These are phyloP conservation scores for Euura lappo DNA, from an alignment of 1,140 invertebrate genomes.

Conservation along the genomic window DNA sequence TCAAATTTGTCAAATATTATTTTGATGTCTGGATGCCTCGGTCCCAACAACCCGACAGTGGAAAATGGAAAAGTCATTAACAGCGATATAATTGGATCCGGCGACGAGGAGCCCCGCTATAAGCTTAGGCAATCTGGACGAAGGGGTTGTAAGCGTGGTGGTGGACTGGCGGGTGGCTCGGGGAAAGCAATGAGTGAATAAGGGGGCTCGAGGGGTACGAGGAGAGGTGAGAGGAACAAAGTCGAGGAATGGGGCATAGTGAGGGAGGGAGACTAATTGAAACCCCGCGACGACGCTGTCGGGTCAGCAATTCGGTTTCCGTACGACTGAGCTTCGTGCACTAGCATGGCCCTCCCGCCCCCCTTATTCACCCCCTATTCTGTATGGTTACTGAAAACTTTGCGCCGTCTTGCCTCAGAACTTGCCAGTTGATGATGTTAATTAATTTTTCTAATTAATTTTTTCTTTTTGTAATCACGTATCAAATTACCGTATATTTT, in stretches of 20 bases:
- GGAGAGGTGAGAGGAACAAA: conserved; percentile 27
- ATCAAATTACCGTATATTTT: neutral
- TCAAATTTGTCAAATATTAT: conserved; percentile 11
- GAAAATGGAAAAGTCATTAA: conserved; percentile 10
- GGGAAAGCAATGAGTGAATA: conserved; percentile 8
- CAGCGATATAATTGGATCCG: conserved; percentile 10
- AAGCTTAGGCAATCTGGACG: conserved; percentile 12
- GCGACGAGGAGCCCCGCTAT: conserved; percentile 3
- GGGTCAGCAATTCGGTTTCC: conserved; percentile 43
- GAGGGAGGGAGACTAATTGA: conserved; percentile 43
- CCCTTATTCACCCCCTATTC: neutral
- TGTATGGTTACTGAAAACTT: conserved; percentile 32
- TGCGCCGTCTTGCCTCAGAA: conserved; percentile 7
- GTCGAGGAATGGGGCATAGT: neutral
- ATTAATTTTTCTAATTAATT: neutral
- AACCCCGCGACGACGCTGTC: conserved; percentile 47
- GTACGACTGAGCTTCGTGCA: conserved; percentile 6
- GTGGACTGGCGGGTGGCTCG: neutral
- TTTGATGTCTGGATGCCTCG: neutral
- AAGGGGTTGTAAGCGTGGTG: conserved; percentile 9
- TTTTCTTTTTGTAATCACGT: neutral
- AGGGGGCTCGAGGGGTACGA: conserved; percentile 38
- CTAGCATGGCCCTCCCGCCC: neutral
- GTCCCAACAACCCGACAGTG: neutral
- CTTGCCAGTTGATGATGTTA: neutral